Base-by-base conservation (phyloP, 2,113 vertebrate species). In the Turdus rufiventris region DNA sequence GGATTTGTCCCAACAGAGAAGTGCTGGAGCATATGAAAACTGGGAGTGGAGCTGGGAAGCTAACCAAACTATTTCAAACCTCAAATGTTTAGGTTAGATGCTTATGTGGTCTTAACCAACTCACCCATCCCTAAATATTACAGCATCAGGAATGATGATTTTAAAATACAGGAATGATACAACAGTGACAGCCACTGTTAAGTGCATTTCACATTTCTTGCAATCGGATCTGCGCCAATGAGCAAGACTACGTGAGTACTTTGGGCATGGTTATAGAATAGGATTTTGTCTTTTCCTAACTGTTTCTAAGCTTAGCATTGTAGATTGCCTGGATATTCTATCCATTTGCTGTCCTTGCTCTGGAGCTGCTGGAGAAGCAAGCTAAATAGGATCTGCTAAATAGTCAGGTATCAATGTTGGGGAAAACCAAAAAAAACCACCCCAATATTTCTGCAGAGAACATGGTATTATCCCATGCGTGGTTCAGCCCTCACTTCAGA, bases 51-150 rank as follows among this genome's bases (percentile, higher is more conserved):
- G 43, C 56, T 91, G 73, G 83, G 86, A 96, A 96, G 65, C 61
- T 87, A 87, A 94, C 70, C 80, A 95, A 95, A 86, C 2, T 4
- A 75, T 93, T 95, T 84, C 61, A 89, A 95, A 89, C 89, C 94
- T 78, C 91, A 92, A 61, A 94, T 96, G 94, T 96, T 96, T 96
- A 95, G 40, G 68, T 92, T 96, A 94, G 66, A 54, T 75, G 61
- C 25, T 65, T 92, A 87, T 94, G 94, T 70, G 89, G 91, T 94
- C 62, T 92, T 72, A 85, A 89, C 48, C 38, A 45, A 36, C 70
- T 89, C 87, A 93, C 66, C 84, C 74, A 91, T 76, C 54, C 87
- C 84, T 91, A 94, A 92, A 94, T 85, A 89, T 82, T 94, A 93
- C 62, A 85, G 81, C 84, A 93, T 91, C 79, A 74, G 72, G 47